Percentiles rank a stretch among this genome's conserved stretches.
Conservation (phyloP, 2,113 vertebrate genomes). For the Patagioenas fasciata region DNA sequence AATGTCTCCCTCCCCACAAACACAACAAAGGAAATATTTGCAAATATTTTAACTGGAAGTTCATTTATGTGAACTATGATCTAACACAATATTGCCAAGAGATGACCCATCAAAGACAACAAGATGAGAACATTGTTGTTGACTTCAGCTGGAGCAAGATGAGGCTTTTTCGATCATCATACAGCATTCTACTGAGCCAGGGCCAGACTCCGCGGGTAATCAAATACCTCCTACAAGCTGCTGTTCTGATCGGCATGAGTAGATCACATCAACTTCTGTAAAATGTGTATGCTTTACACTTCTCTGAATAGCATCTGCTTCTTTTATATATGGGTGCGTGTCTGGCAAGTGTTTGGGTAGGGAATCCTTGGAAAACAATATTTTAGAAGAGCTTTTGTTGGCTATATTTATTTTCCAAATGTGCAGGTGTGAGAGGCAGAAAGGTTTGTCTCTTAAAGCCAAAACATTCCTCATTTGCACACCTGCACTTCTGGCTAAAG, state of each 20-base stretch:
- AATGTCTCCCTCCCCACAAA: background rate
- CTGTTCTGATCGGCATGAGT: background rate
- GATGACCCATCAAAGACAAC: background rate
- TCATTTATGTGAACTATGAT: background rate
- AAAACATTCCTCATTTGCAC: conserved; percentile 15
- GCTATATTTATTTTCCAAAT: background rate
- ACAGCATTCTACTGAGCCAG: background rate
- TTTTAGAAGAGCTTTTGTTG: background rate
- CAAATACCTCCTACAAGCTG: background rate
- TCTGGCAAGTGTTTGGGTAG: background rate
- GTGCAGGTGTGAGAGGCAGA: background rate
- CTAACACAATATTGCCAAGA: background rate
- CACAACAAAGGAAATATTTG: background rate
- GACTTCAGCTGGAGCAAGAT: background rate
- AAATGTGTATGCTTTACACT: background rate
- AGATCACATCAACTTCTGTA: background rate
- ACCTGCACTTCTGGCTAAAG: conserved; percentile 30
- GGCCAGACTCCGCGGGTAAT: background rate
- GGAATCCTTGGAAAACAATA: background rate
- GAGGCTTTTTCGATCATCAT: background rate
- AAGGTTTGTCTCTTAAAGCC: background rate
- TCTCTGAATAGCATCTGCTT: background rate
- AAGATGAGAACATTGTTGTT: background rate
- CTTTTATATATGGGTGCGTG: background rate
- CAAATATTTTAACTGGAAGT: background rate